These are phyloP conservation scores for Eufriesea mexicana DNA, from an alignment of 1,140 invertebrate species.

Conservation along the genomic window DNA sequence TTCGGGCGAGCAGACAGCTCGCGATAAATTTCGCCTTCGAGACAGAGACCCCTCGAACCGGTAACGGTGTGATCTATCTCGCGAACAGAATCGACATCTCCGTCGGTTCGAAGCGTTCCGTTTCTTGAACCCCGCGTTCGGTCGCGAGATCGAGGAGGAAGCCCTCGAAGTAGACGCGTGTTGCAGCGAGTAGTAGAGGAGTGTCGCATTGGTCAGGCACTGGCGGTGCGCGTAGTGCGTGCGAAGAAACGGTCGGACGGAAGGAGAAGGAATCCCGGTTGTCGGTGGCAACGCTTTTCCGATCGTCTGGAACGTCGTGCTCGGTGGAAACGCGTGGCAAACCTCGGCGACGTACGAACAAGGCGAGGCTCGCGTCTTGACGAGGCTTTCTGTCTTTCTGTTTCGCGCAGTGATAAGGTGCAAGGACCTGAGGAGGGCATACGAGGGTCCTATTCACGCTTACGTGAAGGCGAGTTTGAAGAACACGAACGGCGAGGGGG, in stretches of 20 bases:
- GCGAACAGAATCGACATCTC: too few species aligned
- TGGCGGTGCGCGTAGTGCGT: conserved; percentile 59
- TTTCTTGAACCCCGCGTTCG: too few species aligned
- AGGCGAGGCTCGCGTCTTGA: too few species aligned
- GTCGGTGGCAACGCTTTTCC: too few species aligned
- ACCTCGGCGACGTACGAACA: too few species aligned
- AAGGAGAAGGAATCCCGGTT: background rate
- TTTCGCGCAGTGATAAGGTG: conserved; percentile 79
- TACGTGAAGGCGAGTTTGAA: conserved; percentile 80
- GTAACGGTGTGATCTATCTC: too few species aligned
- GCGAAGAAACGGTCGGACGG: conserved; percentile 47
- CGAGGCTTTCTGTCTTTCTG: conserved; percentile 15
- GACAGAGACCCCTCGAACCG: too few species aligned
- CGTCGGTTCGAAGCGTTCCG: too few species aligned
- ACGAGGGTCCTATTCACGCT: conserved; percentile 79
- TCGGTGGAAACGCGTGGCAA: too few species aligned
- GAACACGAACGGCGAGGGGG: conserved; percentile 76
- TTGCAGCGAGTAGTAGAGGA: conserved; percentile 66
- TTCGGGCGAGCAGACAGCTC: too few species aligned
- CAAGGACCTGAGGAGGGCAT: conserved; percentile 77
- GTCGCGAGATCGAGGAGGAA: background rate
- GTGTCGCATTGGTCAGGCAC: conserved; percentile 73
- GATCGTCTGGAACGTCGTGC: too few species aligned
- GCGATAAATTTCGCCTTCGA: too few species aligned
- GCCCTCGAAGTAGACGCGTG: background rate